Conservation (phyloP, 2,113 vertebrate genomes). For the Lanius ludovicianus region DNA sequence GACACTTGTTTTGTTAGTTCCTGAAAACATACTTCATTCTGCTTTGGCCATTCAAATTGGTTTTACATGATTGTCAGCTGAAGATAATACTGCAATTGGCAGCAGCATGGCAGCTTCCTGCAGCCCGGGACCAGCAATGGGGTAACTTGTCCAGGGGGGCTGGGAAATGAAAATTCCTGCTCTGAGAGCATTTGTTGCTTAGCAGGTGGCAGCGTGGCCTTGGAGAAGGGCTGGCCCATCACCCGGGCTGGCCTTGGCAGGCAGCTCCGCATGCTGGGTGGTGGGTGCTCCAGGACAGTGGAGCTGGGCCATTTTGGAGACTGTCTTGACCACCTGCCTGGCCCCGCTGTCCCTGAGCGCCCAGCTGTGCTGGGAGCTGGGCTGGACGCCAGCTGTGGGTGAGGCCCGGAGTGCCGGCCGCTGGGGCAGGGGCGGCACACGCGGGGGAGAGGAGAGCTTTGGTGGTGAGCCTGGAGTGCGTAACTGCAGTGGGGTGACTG, state of each 20-base stretch:
- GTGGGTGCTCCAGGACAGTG: not conserved
- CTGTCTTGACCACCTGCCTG: fast-evolving
- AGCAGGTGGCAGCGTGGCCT: not conserved
- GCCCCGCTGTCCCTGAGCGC: not conserved
- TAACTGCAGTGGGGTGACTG: not conserved
- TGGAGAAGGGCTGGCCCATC: not conserved
- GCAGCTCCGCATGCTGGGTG: slow-evolving; percentile 54
- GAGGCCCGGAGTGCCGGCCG: not conserved
- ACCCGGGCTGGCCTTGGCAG: not conserved
- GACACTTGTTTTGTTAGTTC: slow-evolving; percentile 41
- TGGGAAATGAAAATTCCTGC: slow-evolving; percentile 62
- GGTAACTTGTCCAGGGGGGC: slow-evolving; percentile 64
- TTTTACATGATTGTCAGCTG: slow-evolving; percentile 26
- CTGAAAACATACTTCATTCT: slow-evolving; percentile 37
- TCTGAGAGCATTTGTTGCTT: slow-evolving; percentile 73
- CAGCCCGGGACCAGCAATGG: slow-evolving; percentile 44
- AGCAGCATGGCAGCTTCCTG: slow-evolving; percentile 42
- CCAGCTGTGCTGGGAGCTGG: not conserved
- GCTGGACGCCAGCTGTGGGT: not conserved
- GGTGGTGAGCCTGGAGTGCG: not conserved
- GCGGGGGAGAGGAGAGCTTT: not conserved
- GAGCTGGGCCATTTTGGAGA: not conserved
- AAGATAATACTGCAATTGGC: not conserved
- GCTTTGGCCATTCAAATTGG: slow-evolving; percentile 10
- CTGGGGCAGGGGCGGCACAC: not conserved